Evolutionary conservation across 2,113 vertebrate genomes (phyloP).

Genomic region (Athene noctua): DNA sequence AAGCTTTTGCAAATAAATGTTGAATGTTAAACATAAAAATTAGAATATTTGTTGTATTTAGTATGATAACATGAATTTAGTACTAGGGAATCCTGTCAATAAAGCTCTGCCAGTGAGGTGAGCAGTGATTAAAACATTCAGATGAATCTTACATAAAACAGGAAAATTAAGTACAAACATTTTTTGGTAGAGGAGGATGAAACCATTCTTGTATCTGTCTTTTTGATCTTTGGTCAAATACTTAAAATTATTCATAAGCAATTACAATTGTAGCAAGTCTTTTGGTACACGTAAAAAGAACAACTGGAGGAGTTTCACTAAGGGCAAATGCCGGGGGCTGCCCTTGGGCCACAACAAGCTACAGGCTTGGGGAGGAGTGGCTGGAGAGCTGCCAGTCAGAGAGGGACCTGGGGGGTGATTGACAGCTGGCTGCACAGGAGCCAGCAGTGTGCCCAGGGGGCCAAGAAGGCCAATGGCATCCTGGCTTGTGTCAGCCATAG

Average conservation of each 20-base stretch:
- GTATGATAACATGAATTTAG: background rate
- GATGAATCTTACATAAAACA: background rate
- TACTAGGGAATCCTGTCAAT: background rate
- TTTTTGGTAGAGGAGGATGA: background rate
- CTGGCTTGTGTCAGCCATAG: too few relatives aligned
- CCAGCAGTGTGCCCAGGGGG: too few relatives aligned
- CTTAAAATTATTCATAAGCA: background rate
- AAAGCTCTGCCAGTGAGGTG: background rate
- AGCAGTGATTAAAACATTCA: background rate
- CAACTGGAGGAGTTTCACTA: too few relatives aligned
- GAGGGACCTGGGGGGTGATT: too few relatives aligned
- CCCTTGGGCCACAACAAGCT: too few relatives aligned
- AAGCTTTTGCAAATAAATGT: background rate
- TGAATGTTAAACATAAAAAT: background rate
- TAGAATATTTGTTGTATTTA: background rate
- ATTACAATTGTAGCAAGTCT: background rate
- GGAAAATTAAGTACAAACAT: background rate
- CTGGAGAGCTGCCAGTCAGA: too few relatives aligned
- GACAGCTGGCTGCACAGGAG: too few relatives aligned
- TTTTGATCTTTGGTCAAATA: background rate
- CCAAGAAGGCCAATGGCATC: too few relatives aligned
- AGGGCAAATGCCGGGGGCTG: too few relatives aligned
- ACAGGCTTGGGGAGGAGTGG: too few relatives aligned
- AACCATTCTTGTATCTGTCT: background rate
- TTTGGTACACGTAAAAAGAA: background rate